Evolutionary conservation across 2,888 invertebrate genomes (phyloP).

Genomic region (Tenthredo livida): DNA sequence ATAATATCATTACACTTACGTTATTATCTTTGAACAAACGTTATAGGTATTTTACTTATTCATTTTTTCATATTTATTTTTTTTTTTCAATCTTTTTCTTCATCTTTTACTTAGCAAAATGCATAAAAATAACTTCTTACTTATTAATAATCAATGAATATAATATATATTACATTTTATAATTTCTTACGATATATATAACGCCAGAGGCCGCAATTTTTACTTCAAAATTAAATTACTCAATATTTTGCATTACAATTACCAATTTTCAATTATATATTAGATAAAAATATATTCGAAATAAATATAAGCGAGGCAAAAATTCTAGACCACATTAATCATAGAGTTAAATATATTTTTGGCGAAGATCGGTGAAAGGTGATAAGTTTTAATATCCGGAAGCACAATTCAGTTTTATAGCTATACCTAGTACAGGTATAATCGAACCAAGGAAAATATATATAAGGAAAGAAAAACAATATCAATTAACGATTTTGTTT

Average conservation of each 20-base stretch:
- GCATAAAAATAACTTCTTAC: constrained; percentile 1
- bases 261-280: not conserved
- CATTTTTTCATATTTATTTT: not conserved
- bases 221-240: not conserved
- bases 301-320: not conserved
- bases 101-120: not conserved
- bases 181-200: not conserved
- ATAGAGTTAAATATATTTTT: not conserved
- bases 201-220: constrained; percentile 13
- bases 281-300: not conserved
- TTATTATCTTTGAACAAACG: constrained; percentile 11
- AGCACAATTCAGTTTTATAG: not conserved
- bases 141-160: not conserved
- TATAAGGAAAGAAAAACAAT: not conserved
- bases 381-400: not conserved
- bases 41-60: not conserved
- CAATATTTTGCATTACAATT: not conserved
- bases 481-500: not conserved
- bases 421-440: not conserved
- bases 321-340: not conserved
- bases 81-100: not conserved
- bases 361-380: not conserved
- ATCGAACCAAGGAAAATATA: not conserved
- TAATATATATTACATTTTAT: not conserved
- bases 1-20: not conserved